A percentile compares a stretch with the other conserved stretches of the same genome.
Conservation (phyloP, 2,113 vertebrate genomes). For the Nicator chloris region DNA sequence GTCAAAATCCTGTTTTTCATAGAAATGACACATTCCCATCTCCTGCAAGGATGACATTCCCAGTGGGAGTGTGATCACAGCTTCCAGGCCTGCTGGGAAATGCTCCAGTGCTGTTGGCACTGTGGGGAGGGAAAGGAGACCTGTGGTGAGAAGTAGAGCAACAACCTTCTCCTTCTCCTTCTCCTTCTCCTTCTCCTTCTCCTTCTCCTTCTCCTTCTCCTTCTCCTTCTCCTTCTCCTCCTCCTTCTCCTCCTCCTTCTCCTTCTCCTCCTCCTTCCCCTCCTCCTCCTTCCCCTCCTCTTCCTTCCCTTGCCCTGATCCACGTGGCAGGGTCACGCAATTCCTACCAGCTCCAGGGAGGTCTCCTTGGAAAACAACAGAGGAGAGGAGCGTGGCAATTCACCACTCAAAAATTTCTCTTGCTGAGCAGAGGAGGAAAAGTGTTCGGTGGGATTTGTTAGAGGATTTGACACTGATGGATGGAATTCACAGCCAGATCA, state of each 20-base stretch:
- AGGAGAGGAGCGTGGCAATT: not conserved
- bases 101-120: not conserved
- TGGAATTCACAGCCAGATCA: not conserved
- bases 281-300: not conserved
- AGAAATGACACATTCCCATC: not conserved
- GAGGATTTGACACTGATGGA: not conserved
- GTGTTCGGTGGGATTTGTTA: not conserved
- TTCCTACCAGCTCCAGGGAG: not conserved
- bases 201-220: not conserved
- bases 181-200: not conserved
- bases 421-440: not conserved
- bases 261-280: not conserved
- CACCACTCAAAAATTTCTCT: not conserved
- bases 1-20: not conserved
- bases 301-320: not conserved
- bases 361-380: not conserved
- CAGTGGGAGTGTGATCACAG: not conserved
- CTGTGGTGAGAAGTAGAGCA: rapidly evolving
- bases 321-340: not conserved
- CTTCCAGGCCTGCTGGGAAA: not conserved
- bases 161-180: not conserved
- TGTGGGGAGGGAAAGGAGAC: not conserved
- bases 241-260: not conserved
- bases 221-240: not conserved
- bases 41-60: not conserved